These are phyloP conservation scores for Lycophotia porphyrea DNA, from an alignment of 2,888 invertebrate genomes.

Conservation along the genomic window DNA sequence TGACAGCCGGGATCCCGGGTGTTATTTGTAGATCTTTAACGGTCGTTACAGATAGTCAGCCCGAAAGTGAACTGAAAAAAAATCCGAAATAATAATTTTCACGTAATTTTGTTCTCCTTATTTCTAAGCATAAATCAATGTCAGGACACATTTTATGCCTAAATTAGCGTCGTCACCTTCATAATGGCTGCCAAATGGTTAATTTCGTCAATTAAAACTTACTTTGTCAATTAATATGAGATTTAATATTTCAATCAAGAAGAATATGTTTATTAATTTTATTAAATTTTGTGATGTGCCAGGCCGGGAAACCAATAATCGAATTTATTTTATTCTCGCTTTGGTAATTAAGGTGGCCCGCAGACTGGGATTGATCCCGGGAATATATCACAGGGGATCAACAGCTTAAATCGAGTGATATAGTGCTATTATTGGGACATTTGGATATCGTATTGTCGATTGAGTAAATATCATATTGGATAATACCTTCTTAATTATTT, in stretches of 20 bases:
- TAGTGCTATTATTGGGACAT: constrained; percentile 28
- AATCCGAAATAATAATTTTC: not conserved
- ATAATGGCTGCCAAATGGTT: constrained; percentile 38
- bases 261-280: constrained; percentile 34
- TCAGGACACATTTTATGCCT: not conserved
- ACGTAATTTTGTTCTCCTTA: not conserved
- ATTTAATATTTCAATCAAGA: constrained; percentile 49
- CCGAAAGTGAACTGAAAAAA: not conserved
- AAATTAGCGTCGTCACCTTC: constrained; percentile 19
- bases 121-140: not conserved
- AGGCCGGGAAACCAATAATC: constrained; percentile 33
- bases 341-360: constrained; percentile 43
- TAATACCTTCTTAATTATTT: not conserved
- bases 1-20: not conserved
- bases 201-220: constrained; percentile 56
- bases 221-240: constrained; percentile 52
- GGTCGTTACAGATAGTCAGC: not conserved
- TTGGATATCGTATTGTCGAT: constrained; percentile 7
- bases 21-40: not conserved
- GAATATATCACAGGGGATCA: constrained; percentile 44
- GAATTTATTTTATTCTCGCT: constrained; percentile 54
- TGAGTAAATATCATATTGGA: not conserved
- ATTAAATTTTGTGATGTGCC: constrained; percentile 36
- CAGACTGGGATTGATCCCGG: constrained; percentile 48
- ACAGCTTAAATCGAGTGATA: constrained; percentile 41